Conservation (phyloP, 1,140 invertebrate genomes). For the Drosophila watanabei region DNA sequence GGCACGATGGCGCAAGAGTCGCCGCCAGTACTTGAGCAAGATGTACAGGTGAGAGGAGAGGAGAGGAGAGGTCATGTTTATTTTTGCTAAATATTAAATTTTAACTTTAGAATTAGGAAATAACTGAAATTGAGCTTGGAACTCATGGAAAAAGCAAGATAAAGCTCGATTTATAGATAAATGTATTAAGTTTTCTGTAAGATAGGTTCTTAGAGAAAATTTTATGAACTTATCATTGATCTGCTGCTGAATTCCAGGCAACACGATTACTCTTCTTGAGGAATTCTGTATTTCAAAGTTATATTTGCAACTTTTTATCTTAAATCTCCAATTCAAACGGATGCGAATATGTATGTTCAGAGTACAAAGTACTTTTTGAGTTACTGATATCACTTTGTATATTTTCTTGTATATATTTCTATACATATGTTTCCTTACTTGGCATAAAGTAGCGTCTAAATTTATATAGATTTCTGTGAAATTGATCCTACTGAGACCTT, state of each 20-base stretch:
- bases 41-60: slow-evolving; percentile 74
- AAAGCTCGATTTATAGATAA: no score
- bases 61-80: no score
- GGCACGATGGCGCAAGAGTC: slow-evolving; percentile 82
- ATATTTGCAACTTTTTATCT: neutral
- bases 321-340: neutral
- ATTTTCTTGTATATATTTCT: neutral
- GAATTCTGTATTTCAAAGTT: no score
- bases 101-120: neutral
- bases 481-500: neutral
- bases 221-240: neutral
- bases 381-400: neutral
- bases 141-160: neutral
- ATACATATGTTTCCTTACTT: neutral
- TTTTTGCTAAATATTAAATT: no score
- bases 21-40: slow-evolving; percentile 83
- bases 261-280: no score
- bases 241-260: neutral
- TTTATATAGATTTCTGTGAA: neutral
- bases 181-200: no score
- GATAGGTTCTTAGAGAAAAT: no score
- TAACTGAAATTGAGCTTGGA: neutral
- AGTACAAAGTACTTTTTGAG: neutral
- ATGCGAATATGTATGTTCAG: neutral
- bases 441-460: neutral